Conservation (phyloP, 2,113 vertebrate genomes). For the Holacanthus passer region DNA sequence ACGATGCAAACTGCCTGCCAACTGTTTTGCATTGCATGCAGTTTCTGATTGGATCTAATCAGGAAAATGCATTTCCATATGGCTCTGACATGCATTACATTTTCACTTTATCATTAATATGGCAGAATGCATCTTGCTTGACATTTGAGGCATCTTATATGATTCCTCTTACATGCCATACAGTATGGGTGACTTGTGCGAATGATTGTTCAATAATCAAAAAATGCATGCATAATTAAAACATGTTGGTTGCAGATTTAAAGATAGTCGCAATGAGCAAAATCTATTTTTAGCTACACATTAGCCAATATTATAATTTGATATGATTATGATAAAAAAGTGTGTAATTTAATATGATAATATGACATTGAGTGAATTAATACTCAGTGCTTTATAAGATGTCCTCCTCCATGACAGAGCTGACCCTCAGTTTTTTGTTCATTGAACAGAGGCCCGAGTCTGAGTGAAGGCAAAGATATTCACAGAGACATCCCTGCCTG, state of each 20-base stretch:
- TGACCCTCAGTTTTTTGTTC: slow-evolving; percentile 18
- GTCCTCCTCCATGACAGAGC: slow-evolving; percentile 2
- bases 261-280: neutral
- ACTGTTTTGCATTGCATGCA: slow-evolving; percentile 21
- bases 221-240: neutral
- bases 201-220: neutral
- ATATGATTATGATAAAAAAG: too few species aligned
- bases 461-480: slow-evolving; percentile 56
- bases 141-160: neutral
- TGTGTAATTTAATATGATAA: neutral
- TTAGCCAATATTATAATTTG: too few species aligned
- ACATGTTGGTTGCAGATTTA: neutral
- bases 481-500: slow-evolving; percentile 39
- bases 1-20: slow-evolving; percentile 16
- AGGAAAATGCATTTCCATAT: slow-evolving; percentile 23
- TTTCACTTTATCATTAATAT: slow-evolving; percentile 6
- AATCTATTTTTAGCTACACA: neutral
- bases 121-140: neutral
- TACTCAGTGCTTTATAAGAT: neutral
- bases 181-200: neutral
- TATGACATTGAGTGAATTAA: slow-evolving; percentile 4
- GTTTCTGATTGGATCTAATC: slow-evolving; percentile 32
- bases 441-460: slow-evolving; percentile 5
- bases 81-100: slow-evolving; percentile 2
- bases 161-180: too few species aligned